phyloP scores from a whole-genome alignment of 2,797 vertebrate genomes.

The Enteromius treurensis region DNA sequence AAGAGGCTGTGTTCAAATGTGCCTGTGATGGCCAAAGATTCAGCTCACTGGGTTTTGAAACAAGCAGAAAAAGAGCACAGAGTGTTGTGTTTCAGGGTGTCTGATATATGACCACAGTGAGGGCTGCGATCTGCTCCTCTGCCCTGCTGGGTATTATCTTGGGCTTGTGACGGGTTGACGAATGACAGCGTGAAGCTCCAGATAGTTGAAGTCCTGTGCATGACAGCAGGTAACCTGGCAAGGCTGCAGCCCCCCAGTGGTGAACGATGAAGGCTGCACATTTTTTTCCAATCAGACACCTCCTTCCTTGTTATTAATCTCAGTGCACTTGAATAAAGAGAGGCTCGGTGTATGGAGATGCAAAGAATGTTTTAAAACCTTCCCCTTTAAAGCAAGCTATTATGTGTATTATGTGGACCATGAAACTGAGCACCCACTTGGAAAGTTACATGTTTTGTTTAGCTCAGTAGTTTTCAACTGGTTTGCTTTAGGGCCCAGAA shows the following conservation, averaged over 20 bases:
- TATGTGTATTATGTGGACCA: background rate
- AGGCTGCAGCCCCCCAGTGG: conserved; percentile 71
- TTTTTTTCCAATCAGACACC: conserved; percentile 40
- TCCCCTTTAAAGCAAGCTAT: background rate
- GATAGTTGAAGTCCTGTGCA: conserved; percentile 57
- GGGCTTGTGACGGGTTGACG: conserved; percentile 72
- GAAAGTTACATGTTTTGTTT: conserved; percentile 43
- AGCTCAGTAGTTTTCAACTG: background rate
- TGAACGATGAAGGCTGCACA: conserved; percentile 60
- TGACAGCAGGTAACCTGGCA: conserved; percentile 23
- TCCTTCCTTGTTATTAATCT: conserved; percentile 16
- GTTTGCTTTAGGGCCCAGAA: background rate
- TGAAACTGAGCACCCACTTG: conserved; percentile 41
- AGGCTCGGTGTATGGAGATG: background rate
- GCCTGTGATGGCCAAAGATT: background rate
- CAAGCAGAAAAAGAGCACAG: background rate
- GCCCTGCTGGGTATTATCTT: conserved; percentile 74
- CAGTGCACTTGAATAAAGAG: background rate
- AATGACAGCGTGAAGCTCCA: conserved; percentile 66
- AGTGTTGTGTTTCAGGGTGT: conserved; percentile 33
- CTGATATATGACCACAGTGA: conserved; percentile 72
- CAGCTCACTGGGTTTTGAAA: background rate
- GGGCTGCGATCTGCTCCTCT: conserved; percentile 70
- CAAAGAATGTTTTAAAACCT: background rate
- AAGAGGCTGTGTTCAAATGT: background rate